These are phyloP conservation scores for Dysmachus trigonus DNA, from an alignment of 2,888 invertebrate species.

Conservation along the genomic window DNA sequence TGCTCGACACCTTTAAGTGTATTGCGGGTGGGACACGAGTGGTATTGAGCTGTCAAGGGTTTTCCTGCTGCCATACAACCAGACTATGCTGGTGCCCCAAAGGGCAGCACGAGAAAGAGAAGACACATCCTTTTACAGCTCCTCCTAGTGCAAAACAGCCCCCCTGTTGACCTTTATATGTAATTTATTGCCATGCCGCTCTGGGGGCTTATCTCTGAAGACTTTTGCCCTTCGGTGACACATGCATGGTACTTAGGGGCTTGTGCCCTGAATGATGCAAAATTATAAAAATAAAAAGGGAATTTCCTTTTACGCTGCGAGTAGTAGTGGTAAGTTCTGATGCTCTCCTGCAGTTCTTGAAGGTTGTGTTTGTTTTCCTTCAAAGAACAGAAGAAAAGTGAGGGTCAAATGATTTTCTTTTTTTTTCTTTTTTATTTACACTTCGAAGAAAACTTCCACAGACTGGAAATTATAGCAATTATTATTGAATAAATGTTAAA, in stretches of 20 bases:
- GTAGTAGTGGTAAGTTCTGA: not conserved
- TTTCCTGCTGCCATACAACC: not conserved
- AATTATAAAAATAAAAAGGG: not conserved
- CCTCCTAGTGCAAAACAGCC: not conserved
- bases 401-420: not conserved
- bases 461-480: not conserved
- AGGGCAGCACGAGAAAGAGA: not conserved
- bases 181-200: slow-evolving; percentile 9
- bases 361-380: not conserved
- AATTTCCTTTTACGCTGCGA: not conserved
- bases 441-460: not conserved
- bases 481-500: not conserved
- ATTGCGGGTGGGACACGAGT: not conserved
- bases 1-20: not conserved
- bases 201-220: not conserved
- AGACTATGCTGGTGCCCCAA: not conserved
- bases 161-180: slow-evolving; percentile 10
- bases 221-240: not conserved
- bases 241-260: not conserved
- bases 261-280: not conserved
- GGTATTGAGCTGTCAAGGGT: slow-evolving; percentile 8
- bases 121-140: not conserved
- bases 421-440: not conserved
- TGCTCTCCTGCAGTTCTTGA: not conserved
- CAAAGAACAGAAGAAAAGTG: not conserved